Evolutionary conservation across 2,113 vertebrate genomes (phyloP).

Genomic region (Pithys albifrons): DNA sequence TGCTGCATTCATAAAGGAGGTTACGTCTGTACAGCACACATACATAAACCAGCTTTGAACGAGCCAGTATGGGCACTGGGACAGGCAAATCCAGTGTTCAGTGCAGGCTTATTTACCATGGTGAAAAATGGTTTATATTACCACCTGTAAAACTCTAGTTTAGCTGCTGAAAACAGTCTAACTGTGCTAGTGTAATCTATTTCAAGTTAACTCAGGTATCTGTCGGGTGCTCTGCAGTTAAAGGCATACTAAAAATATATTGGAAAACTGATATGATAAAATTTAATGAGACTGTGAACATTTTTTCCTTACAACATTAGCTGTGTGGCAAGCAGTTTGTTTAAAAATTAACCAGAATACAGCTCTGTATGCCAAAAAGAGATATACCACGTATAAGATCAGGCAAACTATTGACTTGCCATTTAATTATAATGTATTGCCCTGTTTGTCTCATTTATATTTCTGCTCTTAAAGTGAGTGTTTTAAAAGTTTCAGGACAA

Average conservation of each 20-base stretch:
- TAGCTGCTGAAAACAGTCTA: constrained; percentile 35
- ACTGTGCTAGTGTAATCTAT: constrained; percentile 22
- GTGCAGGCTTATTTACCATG: constrained; percentile 46
- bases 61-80: not conserved
- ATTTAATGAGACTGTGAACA: not conserved
- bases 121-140: constrained; percentile 55
- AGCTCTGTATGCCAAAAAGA: not conserved
- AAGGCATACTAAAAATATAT: constrained; percentile 3
- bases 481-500: not conserved
- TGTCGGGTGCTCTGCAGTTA: not conserved
- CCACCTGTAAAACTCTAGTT: constrained; percentile 26
- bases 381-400: not conserved
- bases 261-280: not conserved
- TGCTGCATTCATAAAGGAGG: not conserved
- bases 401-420: constrained; percentile 11
- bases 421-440: not conserved
- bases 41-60: not conserved
- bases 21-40: not conserved
- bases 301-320: not conserved
- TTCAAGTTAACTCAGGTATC: constrained; percentile 6
- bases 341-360: constrained; percentile 19
- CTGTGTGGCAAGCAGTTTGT: not conserved
- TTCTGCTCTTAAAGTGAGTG: not conserved
- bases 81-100: not conserved
- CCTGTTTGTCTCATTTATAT: not conserved